Conservation (phyloP, 2,797 vertebrate genomes). For the Enteromius unitaeniatus region DNA sequence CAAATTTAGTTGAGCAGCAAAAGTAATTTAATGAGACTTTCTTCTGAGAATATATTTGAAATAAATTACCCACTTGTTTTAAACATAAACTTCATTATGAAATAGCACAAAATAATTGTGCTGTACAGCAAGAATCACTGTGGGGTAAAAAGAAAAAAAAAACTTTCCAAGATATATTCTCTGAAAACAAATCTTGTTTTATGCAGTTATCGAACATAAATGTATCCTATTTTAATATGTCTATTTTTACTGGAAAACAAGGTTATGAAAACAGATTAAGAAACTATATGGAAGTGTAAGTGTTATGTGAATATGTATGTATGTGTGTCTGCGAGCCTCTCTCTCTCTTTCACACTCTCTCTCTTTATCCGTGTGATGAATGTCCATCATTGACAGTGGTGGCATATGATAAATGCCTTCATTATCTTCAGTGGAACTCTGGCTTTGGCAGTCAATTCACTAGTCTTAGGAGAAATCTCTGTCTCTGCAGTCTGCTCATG, state of each 20-base stretch:
- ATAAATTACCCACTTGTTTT: background rate
- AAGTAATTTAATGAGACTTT: background rate
- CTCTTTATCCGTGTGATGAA: constrained; percentile 36
- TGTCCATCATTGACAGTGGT: constrained; percentile 74
- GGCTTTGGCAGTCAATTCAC: constrained; percentile 72
- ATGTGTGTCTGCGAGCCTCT: background rate
- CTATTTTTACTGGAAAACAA: background rate
- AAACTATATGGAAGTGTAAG: background rate
- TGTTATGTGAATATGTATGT: background rate
- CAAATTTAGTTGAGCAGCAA: background rate
- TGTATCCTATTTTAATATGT: background rate
- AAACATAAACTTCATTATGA: background rate
- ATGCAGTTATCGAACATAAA: background rate
- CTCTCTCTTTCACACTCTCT: background rate
- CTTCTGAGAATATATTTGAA: background rate
- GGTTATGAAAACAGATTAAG: background rate
- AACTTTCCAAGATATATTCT: background rate
- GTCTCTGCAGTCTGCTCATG: constrained; percentile 68
- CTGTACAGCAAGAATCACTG: background rate
- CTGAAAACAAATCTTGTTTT: background rate
- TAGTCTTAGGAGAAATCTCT: constrained; percentile 68
- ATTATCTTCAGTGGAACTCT: constrained; percentile 80
- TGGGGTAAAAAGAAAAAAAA: background rate
- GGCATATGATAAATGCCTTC: constrained; percentile 86
- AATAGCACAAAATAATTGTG: background rate